A percentile compares a stretch with the other conserved stretches of the same genome.
phyloP scores from a whole-genome alignment of 1,140 invertebrate species.

The Bombus superbus region DNA sequence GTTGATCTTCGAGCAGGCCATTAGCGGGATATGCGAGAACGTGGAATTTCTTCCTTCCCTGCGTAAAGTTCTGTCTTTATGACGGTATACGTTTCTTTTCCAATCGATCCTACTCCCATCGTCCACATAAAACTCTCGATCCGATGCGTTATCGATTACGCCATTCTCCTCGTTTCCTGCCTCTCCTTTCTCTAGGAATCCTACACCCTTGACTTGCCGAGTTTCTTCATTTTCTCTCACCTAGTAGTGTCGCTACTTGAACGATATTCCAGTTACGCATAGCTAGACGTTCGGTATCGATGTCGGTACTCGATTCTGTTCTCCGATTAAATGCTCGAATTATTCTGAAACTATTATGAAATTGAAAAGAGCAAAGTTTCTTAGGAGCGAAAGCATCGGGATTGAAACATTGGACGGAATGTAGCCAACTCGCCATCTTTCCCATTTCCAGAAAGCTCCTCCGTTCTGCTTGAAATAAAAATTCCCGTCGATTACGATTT shows the following conservation, averaged over 20 bases:
- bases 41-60: conserved; percentile 44
- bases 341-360: too few relatives aligned
- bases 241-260: not conserved
- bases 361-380: too few relatives aligned
- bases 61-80: conserved; percentile 5
- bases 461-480: too few relatives aligned
- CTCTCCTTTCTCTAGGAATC: not conserved
- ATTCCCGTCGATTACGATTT: not conserved
- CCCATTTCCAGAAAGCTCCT: too few relatives aligned
- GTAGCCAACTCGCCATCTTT: too few relatives aligned
- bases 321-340: too few relatives aligned
- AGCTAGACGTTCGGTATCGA: too few relatives aligned
- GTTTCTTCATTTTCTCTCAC: not conserved
- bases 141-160: not conserved
- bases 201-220: not conserved
- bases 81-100: conserved; percentile 8
- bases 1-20: conserved; percentile 39
- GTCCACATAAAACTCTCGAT: not conserved
- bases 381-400: too few relatives aligned
- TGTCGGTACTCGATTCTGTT: too few relatives aligned
- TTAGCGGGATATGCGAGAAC: conserved; percentile 51
- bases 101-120: conserved; percentile 7
- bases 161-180: not conserved
- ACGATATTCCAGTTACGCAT: too few relatives aligned
- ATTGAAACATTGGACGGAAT: too few relatives aligned